Percentiles rank a stretch among this genome's conserved stretches.
These are phyloP conservation scores for Megaptera novaeangliae DNA, from an alignment of 2,113 vertebrate species.

Conservation along the genomic window DNA sequence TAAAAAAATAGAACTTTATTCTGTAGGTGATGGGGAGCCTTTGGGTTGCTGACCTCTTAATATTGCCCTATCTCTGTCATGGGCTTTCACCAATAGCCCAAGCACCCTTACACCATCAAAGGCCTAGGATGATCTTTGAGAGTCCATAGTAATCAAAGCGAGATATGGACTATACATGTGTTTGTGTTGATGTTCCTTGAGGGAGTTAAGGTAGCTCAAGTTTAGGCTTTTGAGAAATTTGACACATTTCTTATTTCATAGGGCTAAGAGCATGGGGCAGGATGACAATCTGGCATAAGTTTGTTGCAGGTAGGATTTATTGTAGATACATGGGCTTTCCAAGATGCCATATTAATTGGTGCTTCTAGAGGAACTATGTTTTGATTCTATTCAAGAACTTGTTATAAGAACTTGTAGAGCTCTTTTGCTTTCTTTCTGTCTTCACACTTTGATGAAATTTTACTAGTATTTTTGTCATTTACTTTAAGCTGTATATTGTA, in stretches of 20 bases:
- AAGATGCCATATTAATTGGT: not conserved
- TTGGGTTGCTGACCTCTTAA: not conserved
- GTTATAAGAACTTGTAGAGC: not conserved
- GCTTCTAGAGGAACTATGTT: not conserved
- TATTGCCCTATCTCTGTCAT: not conserved
- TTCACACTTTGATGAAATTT: not conserved
- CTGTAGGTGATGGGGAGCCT: not conserved
- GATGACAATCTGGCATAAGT: not conserved
- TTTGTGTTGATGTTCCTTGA: not conserved
- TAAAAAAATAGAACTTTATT: not conserved
- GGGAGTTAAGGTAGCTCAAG: not conserved
- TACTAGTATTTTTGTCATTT: not conserved
- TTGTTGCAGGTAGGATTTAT: not conserved
- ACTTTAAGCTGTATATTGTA: not conserved
- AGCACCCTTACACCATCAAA: not conserved
- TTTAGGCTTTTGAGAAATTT: conserved; percentile 1
- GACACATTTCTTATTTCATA: not conserved
- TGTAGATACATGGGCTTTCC: not conserved
- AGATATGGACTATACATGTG: not conserved
- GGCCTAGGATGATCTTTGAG: not conserved
- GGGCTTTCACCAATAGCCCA: not conserved
- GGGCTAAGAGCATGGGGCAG: not conserved
- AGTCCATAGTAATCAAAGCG: not conserved
- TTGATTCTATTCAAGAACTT: not conserved
- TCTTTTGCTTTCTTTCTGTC: not conserved